Conservation (phyloP, 2,888 invertebrate species). For the Rugalucina vietnamica region DNA sequence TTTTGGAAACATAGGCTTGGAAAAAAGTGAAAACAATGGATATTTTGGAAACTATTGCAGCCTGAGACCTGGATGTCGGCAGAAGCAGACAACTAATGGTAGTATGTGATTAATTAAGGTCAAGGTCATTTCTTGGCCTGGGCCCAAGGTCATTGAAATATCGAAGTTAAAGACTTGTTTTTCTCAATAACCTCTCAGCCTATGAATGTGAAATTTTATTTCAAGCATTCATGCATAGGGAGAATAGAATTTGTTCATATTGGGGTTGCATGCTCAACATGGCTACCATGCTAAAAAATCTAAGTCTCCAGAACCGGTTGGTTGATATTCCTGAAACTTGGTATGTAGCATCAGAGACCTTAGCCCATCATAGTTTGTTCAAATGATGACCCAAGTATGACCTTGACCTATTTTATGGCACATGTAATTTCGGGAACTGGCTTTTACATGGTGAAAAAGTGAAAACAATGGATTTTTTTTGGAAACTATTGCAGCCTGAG, state of each 20-base stretch:
- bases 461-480: neutral
- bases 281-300: neutral
- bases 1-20: too few relatives aligned
- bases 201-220: neutral
- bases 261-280: neutral
- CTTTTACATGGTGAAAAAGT: neutral
- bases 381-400: neutral
- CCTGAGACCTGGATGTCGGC: too few relatives aligned
- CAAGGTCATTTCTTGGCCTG: too few relatives aligned
- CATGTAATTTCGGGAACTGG: neutral
- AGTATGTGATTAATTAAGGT: too few relatives aligned
- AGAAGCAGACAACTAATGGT: too few relatives aligned
- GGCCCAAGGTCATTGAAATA: too few relatives aligned
- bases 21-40: too few relatives aligned
- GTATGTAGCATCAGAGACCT: neutral
- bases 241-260: neutral
- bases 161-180: too few relatives aligned
- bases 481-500: neutral
- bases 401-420: neutral
- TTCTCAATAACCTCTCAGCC: neutral
- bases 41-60: too few relatives aligned
- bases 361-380: neutral
- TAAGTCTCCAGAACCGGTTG: neutral
- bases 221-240: neutral
- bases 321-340: neutral